Conservation (phyloP, 2,888 invertebrate species). For the Drosophila niveifrons region DNA sequence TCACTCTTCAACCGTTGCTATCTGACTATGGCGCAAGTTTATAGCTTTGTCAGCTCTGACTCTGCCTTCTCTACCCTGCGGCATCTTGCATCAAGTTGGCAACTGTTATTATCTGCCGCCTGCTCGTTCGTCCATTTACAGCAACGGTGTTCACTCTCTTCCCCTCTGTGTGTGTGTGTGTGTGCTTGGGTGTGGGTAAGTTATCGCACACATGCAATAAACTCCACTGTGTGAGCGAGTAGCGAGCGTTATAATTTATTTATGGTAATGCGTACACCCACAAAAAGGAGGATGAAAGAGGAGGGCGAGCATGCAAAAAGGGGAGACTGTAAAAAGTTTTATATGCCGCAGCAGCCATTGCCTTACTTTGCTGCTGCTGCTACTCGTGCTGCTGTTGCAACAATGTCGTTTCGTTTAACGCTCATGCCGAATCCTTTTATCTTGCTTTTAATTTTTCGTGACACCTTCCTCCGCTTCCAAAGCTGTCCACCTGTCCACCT, state of each 20-base stretch:
- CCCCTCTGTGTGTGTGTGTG: conserved; percentile 14
- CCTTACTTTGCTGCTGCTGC: conserved; percentile 3
- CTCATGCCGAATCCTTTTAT: conserved; percentile 73
- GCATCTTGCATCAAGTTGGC: conserved; percentile 59
- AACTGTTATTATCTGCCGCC: conserved; percentile 76
- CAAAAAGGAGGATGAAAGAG: background rate
- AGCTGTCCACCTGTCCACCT: conserved; percentile 51
- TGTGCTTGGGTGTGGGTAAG: conserved; percentile 50
- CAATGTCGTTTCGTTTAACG: conserved; percentile 69
- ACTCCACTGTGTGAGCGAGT: conserved; percentile 66
- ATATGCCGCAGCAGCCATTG: conserved; percentile 50
- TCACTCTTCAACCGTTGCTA: conserved; percentile 35
- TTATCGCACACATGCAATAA: conserved; percentile 79
- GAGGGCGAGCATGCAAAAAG: conserved; percentile 11
- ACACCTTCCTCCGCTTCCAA: conserved; percentile 59
- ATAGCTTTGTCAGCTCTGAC: conserved; percentile 40
- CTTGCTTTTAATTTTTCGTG: conserved; percentile 75
- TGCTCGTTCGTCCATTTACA: conserved; percentile 46
- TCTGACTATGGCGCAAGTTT: conserved; percentile 42
- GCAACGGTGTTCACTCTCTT: conserved; percentile 5
- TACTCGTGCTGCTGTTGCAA: conserved; percentile 30
- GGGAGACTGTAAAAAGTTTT: conserved; percentile 69
- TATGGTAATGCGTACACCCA: conserved; percentile 75
- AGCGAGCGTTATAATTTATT: conserved; percentile 78
- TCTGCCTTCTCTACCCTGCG: background rate